Base-by-base conservation (phyloP, 2,113 vertebrate genomes). In the Damaliscus lunatus region DNA sequence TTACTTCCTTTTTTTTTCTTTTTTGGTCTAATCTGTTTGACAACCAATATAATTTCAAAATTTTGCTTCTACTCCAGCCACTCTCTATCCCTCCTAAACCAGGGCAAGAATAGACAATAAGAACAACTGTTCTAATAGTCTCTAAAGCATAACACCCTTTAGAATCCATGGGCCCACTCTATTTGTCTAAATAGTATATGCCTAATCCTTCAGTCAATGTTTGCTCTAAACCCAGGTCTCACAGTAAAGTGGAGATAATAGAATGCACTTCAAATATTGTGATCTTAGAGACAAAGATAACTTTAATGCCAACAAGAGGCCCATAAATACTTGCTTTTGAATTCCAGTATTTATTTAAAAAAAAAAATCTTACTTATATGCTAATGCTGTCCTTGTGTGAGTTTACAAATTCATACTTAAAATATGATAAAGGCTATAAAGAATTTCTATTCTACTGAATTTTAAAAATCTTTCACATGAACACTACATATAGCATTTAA, bases 401-500 rank as follows among this genome's bases (percentile, higher is more conserved):
- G 7, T 78, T 87, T 91, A 85, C 33, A 91, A 93, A 91, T 64
- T 46, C 16, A 43, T 19, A 27, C 55, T 92, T 60, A 92, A 83
- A 74, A 27, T 62, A 27, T 86, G 13, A 46, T 50, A 62, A 71
- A 36, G 50, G 25, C 29, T 55, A 87, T 52, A 84, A 96, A 74
- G 25, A 97, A 29, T 29, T 93, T 92, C 23, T 11, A 31, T 40
- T 74, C 92, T 84, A 95, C 17, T 91, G 36, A 95, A 90, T 83
- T 80, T 94, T 53, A 27, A 92, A 97, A 50, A 40, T 57, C 21
- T 85, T 94, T 95, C n/a, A 80, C n/a, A 88, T 48, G 84, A 78
- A 80, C 1, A 29, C n/a, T 46, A 95, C 13, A 90, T 13, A 62
- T 1, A 94, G 46, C 60, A 95, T 55, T 97, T 53, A 3, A 82